These are phyloP conservation scores for Noctua fimbriata DNA, from an alignment of 2,888 invertebrate genomes.

Conservation along the genomic window DNA sequence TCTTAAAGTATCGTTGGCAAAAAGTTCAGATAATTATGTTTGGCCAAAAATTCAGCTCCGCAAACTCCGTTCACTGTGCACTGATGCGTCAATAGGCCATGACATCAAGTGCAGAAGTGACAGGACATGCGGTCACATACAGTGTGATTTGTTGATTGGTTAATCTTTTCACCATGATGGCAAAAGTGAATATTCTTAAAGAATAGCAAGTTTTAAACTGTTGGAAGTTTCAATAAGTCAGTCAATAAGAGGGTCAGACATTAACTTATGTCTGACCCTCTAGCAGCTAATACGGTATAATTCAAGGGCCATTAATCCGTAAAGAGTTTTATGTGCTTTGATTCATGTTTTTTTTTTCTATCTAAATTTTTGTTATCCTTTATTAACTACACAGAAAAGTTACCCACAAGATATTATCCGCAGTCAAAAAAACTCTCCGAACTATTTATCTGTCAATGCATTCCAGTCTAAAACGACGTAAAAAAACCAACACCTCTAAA, in stretches of 20 bases:
- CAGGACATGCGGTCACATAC: not conserved
- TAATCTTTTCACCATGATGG: not conserved
- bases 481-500: constrained; percentile 20
- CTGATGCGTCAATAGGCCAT: not conserved
- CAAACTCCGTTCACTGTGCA: not conserved
- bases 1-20: too few relatives aligned
- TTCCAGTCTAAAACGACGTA: not conserved
- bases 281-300: not conserved
- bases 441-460: too few relatives aligned
- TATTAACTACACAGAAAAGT: not conserved
- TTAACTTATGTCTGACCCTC: not conserved
- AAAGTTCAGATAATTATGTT: too few relatives aligned
- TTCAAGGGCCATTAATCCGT: not conserved
- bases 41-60: not conserved
- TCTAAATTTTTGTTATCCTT: not conserved
- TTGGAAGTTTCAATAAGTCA: not conserved
- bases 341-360: not conserved
- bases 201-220: not conserved
- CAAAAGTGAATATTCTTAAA: not conserved
- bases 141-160: not conserved
- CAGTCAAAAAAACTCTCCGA: too few relatives aligned
- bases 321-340: not conserved
- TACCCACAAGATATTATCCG: not conserved
- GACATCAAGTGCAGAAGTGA: not conserved
- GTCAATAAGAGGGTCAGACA: too few relatives aligned